Evolutionary conservation across 2,113 vertebrate genomes (phyloP).

Genomic region (Tretioscincus oriximinensis): DNA sequence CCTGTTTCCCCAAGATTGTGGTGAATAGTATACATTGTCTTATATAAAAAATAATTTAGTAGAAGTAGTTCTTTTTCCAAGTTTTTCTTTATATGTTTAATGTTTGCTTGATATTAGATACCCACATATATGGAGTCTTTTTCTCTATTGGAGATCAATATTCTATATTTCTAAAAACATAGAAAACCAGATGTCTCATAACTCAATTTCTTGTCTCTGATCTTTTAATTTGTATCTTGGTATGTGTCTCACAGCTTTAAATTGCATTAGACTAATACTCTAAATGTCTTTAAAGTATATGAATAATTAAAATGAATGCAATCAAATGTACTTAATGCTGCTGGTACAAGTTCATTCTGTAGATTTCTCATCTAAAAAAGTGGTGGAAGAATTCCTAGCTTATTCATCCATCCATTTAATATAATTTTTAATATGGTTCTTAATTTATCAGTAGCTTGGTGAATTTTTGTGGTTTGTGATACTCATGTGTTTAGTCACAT

Average conservation of each 20-base stretch:
- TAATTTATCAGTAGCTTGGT: neutral
- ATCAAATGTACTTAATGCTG: too few species aligned
- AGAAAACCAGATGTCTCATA: neutral
- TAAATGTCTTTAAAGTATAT: too few species aligned
- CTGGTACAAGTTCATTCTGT: too few species aligned
- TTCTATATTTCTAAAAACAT: neutral
- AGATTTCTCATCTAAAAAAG: too few species aligned
- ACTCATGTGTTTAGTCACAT: neutral
- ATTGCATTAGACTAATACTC: too few species aligned
- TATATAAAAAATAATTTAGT: neutral
- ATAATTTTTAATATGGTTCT: neutral
- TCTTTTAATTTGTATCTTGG: too few species aligned
- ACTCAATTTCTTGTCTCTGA: neutral
- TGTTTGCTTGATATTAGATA: too few species aligned
- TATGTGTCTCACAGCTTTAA: too few species aligned
- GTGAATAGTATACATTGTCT: neutral
- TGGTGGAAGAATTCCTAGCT: too few species aligned
- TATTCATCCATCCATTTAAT: neutral
- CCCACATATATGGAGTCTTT: too few species aligned
- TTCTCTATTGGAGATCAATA: too few species aligned
- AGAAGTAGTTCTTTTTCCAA: neutral
- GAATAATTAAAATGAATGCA: too few species aligned
- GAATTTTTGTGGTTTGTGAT: neutral
- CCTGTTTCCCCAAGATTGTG: neutral
- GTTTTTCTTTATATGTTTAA: neutral